These are phyloP conservation scores for Schizothorax lantsangensis DNA, from an alignment of 2,797 vertebrate genomes.

Conservation along the genomic window DNA sequence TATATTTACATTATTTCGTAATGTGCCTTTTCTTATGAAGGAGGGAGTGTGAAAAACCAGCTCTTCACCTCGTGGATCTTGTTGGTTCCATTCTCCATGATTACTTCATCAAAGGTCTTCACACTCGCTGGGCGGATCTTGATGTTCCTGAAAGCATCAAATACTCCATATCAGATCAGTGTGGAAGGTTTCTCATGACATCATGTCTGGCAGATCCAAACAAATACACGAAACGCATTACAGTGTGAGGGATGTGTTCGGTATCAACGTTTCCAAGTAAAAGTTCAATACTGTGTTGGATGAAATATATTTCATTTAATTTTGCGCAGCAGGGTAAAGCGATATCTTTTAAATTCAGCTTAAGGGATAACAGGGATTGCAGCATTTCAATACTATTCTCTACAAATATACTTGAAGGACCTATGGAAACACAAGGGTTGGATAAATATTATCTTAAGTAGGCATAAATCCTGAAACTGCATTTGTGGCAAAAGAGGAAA, in stretches of 20 bases:
- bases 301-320: slow-evolving; percentile 62
- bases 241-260: slow-evolving; percentile 66
- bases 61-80: slow-evolving; percentile 81
- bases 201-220: slow-evolving; percentile 44
- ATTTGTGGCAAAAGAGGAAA: slow-evolving; percentile 68
- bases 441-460: slow-evolving; percentile 78
- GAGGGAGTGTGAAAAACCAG: slow-evolving; percentile 22
- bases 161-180: slow-evolving; percentile 61
- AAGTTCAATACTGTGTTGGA: slow-evolving; percentile 56
- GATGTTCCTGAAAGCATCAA: slow-evolving; percentile 75
- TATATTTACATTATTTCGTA: slow-evolving; percentile 3
- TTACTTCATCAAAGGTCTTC: slow-evolving; percentile 91
- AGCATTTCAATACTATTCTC: slow-evolving; percentile 74
- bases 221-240: slow-evolving; percentile 60
- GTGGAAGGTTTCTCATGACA: slow-evolving; percentile 43
- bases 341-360: slow-evolving; percentile 67
- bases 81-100: slow-evolving; percentile 81
- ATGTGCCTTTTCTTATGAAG: slow-evolving; percentile 13
- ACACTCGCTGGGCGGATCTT: slow-evolving; percentile 87
- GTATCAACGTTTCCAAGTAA: slow-evolving; percentile 56
- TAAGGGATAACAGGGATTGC: slow-evolving; percentile 70
- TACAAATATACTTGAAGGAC: slow-evolving; percentile 70
- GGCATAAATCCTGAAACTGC: slow-evolving; percentile 70
- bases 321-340: slow-evolving; percentile 66
- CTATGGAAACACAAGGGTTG: slow-evolving; percentile 74